These are phyloP conservation scores for Beris morrisii DNA, from an alignment of 2,888 invertebrate species.

Conservation along the genomic window DNA sequence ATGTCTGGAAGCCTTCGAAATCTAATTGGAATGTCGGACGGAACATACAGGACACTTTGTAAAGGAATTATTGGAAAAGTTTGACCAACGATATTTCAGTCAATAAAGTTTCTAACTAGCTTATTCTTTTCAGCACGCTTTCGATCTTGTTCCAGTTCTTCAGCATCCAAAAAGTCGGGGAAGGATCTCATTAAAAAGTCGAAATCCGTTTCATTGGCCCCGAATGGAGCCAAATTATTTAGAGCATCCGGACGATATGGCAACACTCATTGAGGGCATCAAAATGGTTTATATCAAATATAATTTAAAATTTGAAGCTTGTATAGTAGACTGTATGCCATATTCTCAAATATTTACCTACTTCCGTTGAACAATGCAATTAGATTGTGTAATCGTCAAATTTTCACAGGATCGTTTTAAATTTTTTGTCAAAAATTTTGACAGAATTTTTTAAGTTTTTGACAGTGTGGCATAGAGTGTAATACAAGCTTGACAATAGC, in stretches of 20 bases:
- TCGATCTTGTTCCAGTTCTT: slow-evolving; percentile 73
- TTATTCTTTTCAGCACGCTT: slow-evolving; percentile 55
- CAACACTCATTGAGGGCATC: slow-evolving; percentile 72
- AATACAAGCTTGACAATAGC: no score
- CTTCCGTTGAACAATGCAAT: no score
- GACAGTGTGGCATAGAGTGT: no score
- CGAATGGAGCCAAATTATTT: slow-evolving; percentile 82
- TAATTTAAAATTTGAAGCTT: background rate
- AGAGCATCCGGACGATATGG: slow-evolving; percentile 69
- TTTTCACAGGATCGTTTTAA: no score
- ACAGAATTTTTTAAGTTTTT: background rate
- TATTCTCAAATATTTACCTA: no score
- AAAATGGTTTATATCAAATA: slow-evolving; percentile 61
- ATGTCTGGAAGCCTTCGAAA: slow-evolving; percentile 66
- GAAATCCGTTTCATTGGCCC: slow-evolving; percentile 76
- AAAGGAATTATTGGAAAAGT: slow-evolving; percentile 48
- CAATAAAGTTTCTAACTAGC: background rate
- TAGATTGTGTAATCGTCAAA: background rate
- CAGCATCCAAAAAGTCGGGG: slow-evolving; percentile 76
- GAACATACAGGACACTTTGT: slow-evolving; percentile 56
- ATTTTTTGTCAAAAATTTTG: no score
- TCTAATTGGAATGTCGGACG: slow-evolving; percentile 61
- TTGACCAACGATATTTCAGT: background rate
- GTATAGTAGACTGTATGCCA: no score
- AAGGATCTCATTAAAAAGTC: slow-evolving; percentile 68